These are phyloP conservation scores for Drosophila paucipuncta DNA, from an alignment of 2,888 invertebrate genomes.

Conservation along the genomic window DNA sequence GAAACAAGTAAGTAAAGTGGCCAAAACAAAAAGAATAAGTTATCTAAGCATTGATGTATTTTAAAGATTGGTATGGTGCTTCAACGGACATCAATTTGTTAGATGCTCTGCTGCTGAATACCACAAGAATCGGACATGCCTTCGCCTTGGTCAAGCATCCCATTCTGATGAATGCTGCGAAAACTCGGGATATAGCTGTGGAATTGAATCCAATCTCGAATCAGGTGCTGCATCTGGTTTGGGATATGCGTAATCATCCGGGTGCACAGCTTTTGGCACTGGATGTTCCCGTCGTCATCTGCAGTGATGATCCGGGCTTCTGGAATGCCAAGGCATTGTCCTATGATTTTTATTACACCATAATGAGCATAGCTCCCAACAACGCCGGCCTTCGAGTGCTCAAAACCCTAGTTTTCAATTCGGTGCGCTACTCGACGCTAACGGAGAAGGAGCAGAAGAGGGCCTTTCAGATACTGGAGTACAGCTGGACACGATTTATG, in stretches of 20 bases:
- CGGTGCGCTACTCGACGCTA: conserved; percentile 85
- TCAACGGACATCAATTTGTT: conserved; percentile 87
- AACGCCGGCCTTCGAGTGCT: conserved; percentile 87
- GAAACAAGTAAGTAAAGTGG: conserved; percentile 86
- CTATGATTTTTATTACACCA: conserved; percentile 89
- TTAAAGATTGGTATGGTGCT: conserved; percentile 86
- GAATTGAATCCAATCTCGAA: conserved; percentile 85
- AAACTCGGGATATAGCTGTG: conserved; percentile 81
- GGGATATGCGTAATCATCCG: conserved; percentile 89
- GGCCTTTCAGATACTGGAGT: conserved; percentile 71
- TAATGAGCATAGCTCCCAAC: conserved; percentile 88
- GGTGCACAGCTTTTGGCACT: conserved; percentile 86
- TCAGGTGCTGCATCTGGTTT: conserved; percentile 86
- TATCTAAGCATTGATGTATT: neutral
- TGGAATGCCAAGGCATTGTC: conserved; percentile 88
- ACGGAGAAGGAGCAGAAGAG: conserved; percentile 59
- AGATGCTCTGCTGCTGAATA: conserved; percentile 84
- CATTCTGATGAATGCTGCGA: conserved; percentile 82
- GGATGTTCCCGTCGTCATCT: conserved; percentile 88
- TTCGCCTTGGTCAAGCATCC: conserved; percentile 84
- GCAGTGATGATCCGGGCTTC: conserved; percentile 89
- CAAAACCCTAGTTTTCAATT: conserved; percentile 88
- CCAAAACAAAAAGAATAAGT: neutral
- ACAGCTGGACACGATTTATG: conserved; percentile 79
- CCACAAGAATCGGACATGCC: conserved; percentile 85